phyloP scores from a whole-genome alignment of 2,797 vertebrate species.

The Prunella strophiata region DNA sequence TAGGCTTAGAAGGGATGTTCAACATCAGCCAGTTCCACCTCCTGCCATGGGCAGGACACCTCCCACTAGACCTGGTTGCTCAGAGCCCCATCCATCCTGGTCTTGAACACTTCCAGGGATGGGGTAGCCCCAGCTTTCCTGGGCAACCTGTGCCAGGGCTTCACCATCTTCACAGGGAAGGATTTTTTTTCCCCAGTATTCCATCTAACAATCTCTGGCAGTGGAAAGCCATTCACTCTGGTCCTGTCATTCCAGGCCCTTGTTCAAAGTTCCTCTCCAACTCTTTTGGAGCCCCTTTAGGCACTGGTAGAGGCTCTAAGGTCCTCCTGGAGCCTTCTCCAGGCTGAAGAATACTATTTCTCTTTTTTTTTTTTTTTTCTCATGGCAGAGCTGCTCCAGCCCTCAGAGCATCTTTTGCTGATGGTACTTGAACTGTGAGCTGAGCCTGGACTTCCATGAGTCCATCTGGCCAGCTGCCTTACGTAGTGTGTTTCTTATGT shows the following conservation, averaged over 20 bases:
- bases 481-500: rapidly evolving
- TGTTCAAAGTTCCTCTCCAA: not conserved
- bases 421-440: not conserved
- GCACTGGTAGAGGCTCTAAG: not conserved
- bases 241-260: not conserved
- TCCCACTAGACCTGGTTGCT: not conserved
- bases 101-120: not conserved
- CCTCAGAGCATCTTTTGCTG: not conserved
- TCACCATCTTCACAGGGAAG: not conserved
- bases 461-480: not conserved
- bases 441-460: not conserved
- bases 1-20: not conserved
- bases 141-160: not conserved
- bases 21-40: not conserved
- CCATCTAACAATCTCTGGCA: not conserved
- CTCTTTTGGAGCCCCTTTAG: not conserved
- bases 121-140: not conserved
- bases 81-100: not conserved
- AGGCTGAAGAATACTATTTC: not conserved
- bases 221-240: not conserved
- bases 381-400: not conserved
- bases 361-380: not conserved
- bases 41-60: not conserved
- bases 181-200: not conserved
- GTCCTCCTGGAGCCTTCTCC: not conserved